Conservation (phyloP, 2,113 vertebrate species). For the Cinclus cinclus region DNA sequence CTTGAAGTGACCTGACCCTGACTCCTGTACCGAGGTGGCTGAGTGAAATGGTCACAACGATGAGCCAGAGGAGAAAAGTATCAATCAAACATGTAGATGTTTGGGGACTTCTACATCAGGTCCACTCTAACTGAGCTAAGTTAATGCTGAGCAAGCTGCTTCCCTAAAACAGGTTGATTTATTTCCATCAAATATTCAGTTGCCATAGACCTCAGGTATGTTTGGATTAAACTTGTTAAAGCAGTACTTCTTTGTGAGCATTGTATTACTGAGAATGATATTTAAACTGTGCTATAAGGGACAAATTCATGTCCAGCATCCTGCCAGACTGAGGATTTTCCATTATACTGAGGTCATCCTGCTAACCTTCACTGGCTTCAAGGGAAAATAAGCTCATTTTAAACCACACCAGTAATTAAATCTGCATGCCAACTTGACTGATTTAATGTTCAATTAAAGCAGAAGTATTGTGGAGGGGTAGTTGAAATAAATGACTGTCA, state of each 20-base stretch:
- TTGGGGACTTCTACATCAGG: not conserved
- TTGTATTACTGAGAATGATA: not conserved
- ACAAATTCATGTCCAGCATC: not conserved
- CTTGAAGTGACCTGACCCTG: not conserved
- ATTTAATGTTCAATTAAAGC: conserved; percentile 43
- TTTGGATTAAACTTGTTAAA: conserved; percentile 3
- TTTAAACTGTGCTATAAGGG: not conserved
- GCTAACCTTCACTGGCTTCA: conserved; percentile 34
- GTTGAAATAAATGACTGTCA: not conserved
- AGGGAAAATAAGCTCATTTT: conserved; percentile 31
- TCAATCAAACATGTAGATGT: not conserved
- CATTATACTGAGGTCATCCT: not conserved
- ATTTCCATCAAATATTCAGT: not conserved
- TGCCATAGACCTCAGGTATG: not conserved
- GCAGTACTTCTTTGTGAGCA: not conserved
- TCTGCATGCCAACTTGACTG: conserved; percentile 4
- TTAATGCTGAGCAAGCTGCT: not conserved
- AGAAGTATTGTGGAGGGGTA: not conserved
- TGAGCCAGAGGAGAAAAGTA: not conserved
- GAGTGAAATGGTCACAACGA: not conserved
- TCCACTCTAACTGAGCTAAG: not conserved
- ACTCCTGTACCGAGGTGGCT: not conserved
- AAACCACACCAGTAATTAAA: conserved; percentile 18
- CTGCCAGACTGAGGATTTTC: conserved; percentile 20
- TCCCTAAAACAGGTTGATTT: not conserved